phyloP scores from a whole-genome alignment of 2,113 vertebrate genomes.

The Rynchops niger region DNA sequence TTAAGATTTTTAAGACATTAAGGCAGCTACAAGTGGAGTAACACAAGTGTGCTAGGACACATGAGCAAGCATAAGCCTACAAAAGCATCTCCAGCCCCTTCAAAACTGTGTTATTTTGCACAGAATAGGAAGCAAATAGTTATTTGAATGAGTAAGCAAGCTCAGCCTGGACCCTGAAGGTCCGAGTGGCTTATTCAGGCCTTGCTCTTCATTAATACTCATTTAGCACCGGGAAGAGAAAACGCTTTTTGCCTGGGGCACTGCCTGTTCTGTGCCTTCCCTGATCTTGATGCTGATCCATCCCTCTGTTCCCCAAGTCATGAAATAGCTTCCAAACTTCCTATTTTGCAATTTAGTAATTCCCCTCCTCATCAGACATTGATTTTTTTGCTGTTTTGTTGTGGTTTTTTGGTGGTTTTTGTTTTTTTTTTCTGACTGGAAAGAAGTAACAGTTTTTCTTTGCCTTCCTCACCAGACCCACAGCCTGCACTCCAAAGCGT shows the following conservation, averaged over 20 bases:
- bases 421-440: background rate
- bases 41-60: background rate
- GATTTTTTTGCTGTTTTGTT: background rate
- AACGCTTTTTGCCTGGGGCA: background rate
- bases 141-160: background rate
- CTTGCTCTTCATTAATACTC: background rate
- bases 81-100: background rate
- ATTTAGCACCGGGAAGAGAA: background rate
- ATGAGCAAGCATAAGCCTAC: background rate
- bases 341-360: background rate
- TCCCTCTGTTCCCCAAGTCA: background rate
- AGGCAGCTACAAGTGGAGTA: background rate
- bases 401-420: background rate
- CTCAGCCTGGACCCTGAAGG: background rate
- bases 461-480: background rate
- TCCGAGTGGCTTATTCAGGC: background rate
- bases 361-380: background rate
- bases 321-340: background rate
- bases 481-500: background rate
- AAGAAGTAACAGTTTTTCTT: background rate
- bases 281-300: background rate
- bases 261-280: background rate
- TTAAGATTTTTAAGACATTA: background rate
- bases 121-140: background rate
- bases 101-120: background rate